A percentile compares a stretch with the other conserved stretches of the same genome.
These are phyloP conservation scores for Vireo griseus DNA, from an alignment of 2,797 vertebrate genomes.

Conservation along the genomic window DNA sequence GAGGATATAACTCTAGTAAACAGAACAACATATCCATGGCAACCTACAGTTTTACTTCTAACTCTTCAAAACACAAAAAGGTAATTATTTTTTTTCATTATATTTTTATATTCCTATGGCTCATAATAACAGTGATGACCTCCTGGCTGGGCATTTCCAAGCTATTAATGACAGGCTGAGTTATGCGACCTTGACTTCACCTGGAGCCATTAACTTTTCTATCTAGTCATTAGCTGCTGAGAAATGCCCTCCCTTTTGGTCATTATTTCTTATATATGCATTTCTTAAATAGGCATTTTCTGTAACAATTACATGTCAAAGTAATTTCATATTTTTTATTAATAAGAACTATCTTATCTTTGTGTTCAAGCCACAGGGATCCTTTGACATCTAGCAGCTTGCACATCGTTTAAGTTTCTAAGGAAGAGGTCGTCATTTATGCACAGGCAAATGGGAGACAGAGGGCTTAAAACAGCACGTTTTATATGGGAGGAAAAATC, in stretches of 20 bases:
- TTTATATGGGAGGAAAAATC: slow-evolving; percentile 43
- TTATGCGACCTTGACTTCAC: slow-evolving; percentile 60
- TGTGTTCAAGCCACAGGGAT: slow-evolving; percentile 45
- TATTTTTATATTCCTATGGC: slow-evolving; percentile 42
- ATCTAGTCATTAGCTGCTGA: slow-evolving; percentile 59
- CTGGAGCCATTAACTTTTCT: slow-evolving; percentile 60
- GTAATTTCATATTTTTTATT: slow-evolving; percentile 49
- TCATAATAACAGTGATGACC: slow-evolving; percentile 57
- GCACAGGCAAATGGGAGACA: slow-evolving; percentile 41
- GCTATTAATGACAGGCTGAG: slow-evolving; percentile 56
- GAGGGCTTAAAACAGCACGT: slow-evolving; percentile 17
- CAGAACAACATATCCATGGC: slow-evolving; percentile 58
- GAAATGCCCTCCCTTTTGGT: slow-evolving; percentile 50
- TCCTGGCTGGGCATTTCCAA: slow-evolving; percentile 58
- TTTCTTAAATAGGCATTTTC: slow-evolving; percentile 52
- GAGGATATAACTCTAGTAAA: slow-evolving; percentile 27
- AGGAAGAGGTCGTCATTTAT: slow-evolving; percentile 54
- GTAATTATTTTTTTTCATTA: slow-evolving; percentile 52
- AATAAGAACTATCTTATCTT: slow-evolving; percentile 56
- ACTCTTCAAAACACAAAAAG: slow-evolving; percentile 56
- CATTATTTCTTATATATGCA: slow-evolving; percentile 57
- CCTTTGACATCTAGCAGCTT: slow-evolving; percentile 57
- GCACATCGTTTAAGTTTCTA: slow-evolving; percentile 34
- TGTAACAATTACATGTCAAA: slow-evolving; percentile 36
- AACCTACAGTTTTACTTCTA: slow-evolving; percentile 46